phyloP scores from a whole-genome alignment of 2,113 vertebrate genomes.

The Chrysemys picta region DNA sequence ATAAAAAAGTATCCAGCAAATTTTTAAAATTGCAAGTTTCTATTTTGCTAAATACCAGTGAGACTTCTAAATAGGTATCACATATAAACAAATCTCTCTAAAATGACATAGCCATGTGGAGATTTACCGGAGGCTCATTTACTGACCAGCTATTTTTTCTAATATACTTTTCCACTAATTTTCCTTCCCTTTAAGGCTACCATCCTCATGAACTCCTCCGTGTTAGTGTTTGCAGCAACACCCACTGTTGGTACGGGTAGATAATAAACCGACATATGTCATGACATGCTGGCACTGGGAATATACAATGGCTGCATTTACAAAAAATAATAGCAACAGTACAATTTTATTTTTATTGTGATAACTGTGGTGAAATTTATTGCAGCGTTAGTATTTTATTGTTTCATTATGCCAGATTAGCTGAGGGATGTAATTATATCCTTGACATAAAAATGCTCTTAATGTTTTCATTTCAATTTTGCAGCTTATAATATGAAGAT shows the following conservation, averaged over 20 bases:
- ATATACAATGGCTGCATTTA: constrained; percentile 50
- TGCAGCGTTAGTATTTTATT: constrained; percentile 62
- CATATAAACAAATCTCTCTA: constrained; percentile 25
- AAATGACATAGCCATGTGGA: background rate
- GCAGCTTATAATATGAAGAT: constrained; percentile 69
- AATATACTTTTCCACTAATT: constrained; percentile 39
- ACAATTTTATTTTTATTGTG: constrained; percentile 80
- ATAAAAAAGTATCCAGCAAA: background rate
- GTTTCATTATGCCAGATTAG: constrained; percentile 74
- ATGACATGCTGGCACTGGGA: constrained; percentile 55
- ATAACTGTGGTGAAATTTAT: constrained; percentile 76
- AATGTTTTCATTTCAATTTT: constrained; percentile 76
- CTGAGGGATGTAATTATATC: constrained; percentile 77
- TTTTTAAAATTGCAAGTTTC: constrained; percentile 46
- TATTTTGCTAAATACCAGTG: constrained; percentile 42
- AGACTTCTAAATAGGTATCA: constrained; percentile 39
- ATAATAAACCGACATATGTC: constrained; percentile 73
- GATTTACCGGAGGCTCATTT: constrained; percentile 34
- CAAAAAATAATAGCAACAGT: constrained; percentile 72
- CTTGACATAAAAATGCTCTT: constrained; percentile 72
- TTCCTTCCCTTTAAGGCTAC: constrained; percentile 44
- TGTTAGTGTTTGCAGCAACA: constrained; percentile 56
- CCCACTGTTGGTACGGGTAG: constrained; percentile 53
- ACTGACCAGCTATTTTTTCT: constrained; percentile 52
- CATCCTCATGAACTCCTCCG: constrained; percentile 37